Percentiles rank a stretch among this genome's conserved stretches.
phyloP scores from a whole-genome alignment of 2,888 invertebrate species.

The Incurvaria masculella region DNA sequence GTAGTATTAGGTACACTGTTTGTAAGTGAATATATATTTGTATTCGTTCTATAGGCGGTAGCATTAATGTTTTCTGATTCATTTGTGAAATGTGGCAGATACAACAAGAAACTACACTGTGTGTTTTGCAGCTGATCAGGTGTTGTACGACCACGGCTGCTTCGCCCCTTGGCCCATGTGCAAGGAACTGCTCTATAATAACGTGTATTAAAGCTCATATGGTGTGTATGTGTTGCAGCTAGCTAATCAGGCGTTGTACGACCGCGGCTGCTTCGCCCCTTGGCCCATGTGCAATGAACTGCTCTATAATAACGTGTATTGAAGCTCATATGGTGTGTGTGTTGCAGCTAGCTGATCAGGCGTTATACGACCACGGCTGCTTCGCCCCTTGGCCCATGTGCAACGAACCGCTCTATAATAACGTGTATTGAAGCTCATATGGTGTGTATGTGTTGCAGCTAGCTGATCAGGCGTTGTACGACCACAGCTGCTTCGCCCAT shows the following conservation, averaged over 20 bases:
- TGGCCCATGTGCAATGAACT: constrained; percentile 83
- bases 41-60: too few relatives aligned
- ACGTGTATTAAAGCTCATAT: too few relatives aligned
- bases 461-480: constrained; percentile 65
- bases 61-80: too few relatives aligned
- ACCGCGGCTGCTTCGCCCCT: constrained; percentile 84
- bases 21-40: too few relatives aligned
- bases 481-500: constrained; percentile 84
- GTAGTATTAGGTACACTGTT: too few relatives aligned
- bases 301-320: too few relatives aligned
- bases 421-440: too few relatives aligned
- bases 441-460: too few relatives aligned
- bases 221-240: too few relatives aligned
- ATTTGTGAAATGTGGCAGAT: too few relatives aligned
- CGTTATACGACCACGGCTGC: constrained; percentile 74
- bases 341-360: constrained; percentile 59
- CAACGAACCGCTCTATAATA: constrained; percentile 76
- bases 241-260: constrained; percentile 65
- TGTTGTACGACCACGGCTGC: constrained; percentile 74
- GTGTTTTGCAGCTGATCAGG: constrained; percentile 56
- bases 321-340: too few relatives aligned
- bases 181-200: constrained; percentile 76
- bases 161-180: constrained; percentile 88
- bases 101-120: too few relatives aligned
- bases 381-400: constrained; percentile 88